These are phyloP conservation scores for Prionailurus viverrinus DNA, from an alignment of 2,113 vertebrate genomes.

Conservation along the genomic window DNA sequence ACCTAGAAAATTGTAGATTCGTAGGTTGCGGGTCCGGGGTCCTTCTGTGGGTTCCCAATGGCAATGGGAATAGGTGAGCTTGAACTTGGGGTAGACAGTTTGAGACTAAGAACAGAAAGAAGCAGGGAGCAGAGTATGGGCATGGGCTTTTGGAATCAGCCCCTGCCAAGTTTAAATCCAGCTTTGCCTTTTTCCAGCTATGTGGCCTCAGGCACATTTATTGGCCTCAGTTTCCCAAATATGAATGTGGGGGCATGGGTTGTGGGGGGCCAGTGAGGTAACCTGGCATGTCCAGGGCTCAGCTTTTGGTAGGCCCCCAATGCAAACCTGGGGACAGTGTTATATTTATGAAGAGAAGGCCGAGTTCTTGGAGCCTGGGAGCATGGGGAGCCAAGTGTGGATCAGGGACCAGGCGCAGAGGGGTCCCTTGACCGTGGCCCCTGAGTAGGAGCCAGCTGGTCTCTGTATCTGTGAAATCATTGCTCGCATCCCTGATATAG, in stretches of 20 bases:
- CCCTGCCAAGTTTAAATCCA: background rate
- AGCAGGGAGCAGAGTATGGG: too few relatives aligned
- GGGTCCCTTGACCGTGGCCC: background rate
- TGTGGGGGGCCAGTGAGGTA: background rate
- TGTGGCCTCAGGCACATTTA: background rate
- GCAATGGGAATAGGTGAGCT: background rate
- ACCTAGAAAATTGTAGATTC: background rate
- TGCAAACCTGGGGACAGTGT: rapidly evolving
- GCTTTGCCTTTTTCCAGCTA: background rate
- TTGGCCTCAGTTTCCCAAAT: background rate
- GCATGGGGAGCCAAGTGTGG: background rate
- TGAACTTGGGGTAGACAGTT: background rate
- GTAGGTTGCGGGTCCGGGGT: background rate
- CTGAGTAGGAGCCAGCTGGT: background rate
- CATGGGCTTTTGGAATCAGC: background rate
- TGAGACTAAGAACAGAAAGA: background rate
- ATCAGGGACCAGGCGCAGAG: background rate
- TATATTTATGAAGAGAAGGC: background rate
- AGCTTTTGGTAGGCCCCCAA: background rate
- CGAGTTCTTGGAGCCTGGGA: background rate
- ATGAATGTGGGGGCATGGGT: rapidly evolving
- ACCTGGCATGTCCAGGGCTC: background rate
- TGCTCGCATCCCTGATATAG: background rate
- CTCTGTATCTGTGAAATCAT: background rate
- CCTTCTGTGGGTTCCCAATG: background rate